A percentile compares a stretch with the other conserved stretches of the same genome.
Evolutionary conservation across 2,113 vertebrate genomes (phyloP).

Genomic region (Symphodus melops): DNA sequence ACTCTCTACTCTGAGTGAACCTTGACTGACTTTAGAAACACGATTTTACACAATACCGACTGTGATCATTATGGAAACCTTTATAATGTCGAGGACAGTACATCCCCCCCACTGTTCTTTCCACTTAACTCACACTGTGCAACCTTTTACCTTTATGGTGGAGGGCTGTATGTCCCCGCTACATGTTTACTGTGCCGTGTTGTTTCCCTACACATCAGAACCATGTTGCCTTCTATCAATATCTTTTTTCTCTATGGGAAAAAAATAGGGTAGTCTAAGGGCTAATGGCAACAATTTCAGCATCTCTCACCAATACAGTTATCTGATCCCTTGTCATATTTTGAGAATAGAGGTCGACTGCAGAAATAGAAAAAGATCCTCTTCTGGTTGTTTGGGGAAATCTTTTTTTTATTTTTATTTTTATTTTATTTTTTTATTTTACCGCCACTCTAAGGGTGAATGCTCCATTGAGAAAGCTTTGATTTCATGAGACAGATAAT

Average conservation of each 20-base stretch:
- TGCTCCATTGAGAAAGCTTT: neutral
- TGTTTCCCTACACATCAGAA: neutral
- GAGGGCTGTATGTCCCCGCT: neutral
- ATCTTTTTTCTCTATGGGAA: neutral
- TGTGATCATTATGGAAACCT: neutral
- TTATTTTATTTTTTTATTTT: too few relatives aligned
- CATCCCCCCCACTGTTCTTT: neutral
- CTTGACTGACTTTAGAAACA: neutral
- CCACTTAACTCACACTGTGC: neutral
- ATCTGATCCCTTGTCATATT: too few relatives aligned
- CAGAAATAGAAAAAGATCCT: neutral
- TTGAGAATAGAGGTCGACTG: too few relatives aligned
- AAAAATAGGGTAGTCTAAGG: neutral
- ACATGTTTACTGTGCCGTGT: constrained; percentile 14
- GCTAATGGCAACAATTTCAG: neutral
- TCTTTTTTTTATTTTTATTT: too few relatives aligned
- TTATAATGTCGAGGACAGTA: neutral
- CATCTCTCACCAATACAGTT: neutral
- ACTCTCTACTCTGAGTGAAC: constrained; percentile 33
- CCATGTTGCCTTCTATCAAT: neutral
- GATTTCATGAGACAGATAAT: neutral
- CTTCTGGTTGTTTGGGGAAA: neutral
- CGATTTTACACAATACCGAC: neutral
- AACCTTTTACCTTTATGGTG: constrained; percentile 9
- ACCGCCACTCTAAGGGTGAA: neutral